Conservation (phyloP, 2,113 vertebrate genomes). For the Sphyrna mokarran region DNA sequence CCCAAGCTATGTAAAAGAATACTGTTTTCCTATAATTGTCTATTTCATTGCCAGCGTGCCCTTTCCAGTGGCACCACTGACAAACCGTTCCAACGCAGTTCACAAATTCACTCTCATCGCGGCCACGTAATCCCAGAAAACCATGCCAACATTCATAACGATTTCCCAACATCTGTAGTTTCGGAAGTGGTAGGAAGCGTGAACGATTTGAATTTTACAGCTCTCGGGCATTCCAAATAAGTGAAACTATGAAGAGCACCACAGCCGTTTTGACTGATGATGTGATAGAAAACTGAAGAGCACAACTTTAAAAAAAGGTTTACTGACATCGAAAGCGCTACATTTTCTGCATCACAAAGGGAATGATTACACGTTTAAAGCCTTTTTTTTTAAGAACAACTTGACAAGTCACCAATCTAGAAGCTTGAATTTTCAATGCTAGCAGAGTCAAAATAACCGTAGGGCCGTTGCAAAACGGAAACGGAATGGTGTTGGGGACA, state of each 20-base stretch:
- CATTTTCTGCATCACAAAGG: background rate
- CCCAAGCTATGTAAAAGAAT: background rate
- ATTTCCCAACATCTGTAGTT: background rate
- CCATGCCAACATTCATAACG: background rate
- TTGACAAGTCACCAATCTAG: background rate
- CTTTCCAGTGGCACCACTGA: background rate
- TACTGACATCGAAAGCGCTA: background rate
- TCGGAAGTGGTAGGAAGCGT: background rate
- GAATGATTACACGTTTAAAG: too few relatives aligned
- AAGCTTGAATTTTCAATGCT: background rate
- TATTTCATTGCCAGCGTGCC: background rate
- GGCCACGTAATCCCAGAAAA: background rate
- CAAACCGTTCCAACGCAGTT: background rate
- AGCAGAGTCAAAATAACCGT: background rate
- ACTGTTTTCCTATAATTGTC: background rate
- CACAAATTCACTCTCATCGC: background rate
- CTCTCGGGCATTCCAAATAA: background rate
- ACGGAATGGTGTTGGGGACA: background rate
- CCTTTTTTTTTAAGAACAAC: background rate
- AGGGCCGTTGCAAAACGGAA: background rate
- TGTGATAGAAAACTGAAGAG: background rate
- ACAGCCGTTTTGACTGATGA: background rate
- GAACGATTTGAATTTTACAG: background rate
- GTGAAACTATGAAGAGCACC: background rate
- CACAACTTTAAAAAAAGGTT: background rate